Evolutionary conservation across 2,113 vertebrate species (phyloP).

Genomic region (Patagioenas fasciata): DNA sequence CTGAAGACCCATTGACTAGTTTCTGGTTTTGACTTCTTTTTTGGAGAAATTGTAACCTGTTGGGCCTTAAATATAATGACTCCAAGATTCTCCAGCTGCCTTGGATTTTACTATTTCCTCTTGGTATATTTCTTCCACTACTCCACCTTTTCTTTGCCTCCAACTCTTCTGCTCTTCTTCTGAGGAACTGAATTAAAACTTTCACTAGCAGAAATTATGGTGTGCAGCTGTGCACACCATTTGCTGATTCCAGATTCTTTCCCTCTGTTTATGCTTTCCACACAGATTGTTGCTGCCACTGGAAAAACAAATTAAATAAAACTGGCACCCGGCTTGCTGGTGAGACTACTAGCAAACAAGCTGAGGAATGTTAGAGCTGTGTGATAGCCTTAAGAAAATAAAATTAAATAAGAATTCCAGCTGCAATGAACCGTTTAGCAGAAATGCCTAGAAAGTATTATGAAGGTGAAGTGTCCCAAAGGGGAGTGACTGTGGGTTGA

Average conservation of each 20-base stretch:
- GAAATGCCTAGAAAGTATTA: slow-evolving; percentile 53
- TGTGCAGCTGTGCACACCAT: slow-evolving; percentile 68
- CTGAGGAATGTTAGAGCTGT: slow-evolving; percentile 27
- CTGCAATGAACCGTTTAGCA: slow-evolving; percentile 12
- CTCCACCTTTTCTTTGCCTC: slow-evolving; percentile 52
- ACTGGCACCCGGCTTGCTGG: slow-evolving; percentile 33
- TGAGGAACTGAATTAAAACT: slow-evolving; percentile 63
- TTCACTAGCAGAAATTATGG: slow-evolving; percentile 59
- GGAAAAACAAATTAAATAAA: slow-evolving; percentile 69
- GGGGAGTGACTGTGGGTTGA: not conserved
- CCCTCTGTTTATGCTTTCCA: slow-evolving; percentile 58
- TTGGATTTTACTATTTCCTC: slow-evolving; percentile 63
- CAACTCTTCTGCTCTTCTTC: slow-evolving; percentile 53
- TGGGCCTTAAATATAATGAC: slow-evolving; percentile 48
- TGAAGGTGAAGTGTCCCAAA: slow-evolving; percentile 12
- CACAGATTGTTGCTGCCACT: slow-evolving; percentile 65
- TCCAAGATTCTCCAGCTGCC: slow-evolving; percentile 65
- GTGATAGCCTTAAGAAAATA: slow-evolving; percentile 29
- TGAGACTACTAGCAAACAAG: slow-evolving; percentile 48
- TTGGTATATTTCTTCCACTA: slow-evolving; percentile 61
- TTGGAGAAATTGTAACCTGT: slow-evolving; percentile 48
- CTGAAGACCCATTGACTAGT: slow-evolving; percentile 10
- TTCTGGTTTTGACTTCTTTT: slow-evolving; percentile 10
- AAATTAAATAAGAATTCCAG: slow-evolving; percentile 49
- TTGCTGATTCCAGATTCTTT: slow-evolving; percentile 54